Percentiles rank a stretch among this genome's conserved stretches.
Conservation (phyloP, 2,797 vertebrate species). For the Simalia tracyae region DNA sequence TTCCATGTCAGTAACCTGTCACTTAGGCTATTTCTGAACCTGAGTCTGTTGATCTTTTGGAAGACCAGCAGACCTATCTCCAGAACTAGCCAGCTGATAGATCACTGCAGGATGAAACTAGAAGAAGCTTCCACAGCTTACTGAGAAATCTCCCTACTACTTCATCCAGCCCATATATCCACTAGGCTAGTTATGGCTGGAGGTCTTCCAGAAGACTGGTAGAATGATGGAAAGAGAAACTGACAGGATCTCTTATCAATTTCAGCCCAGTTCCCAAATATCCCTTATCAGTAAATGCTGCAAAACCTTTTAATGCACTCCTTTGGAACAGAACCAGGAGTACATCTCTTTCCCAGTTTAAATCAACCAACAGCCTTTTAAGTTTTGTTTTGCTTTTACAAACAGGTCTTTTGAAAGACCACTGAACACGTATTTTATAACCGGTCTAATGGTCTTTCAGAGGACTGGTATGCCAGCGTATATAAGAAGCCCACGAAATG, state of each 20-base stretch:
- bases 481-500: not conserved
- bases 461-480: not conserved
- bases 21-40: not conserved
- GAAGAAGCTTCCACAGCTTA: not conserved
- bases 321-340: not conserved
- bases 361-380: no score
- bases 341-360: not conserved
- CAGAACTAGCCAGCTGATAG: not conserved
- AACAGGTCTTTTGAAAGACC: not conserved
- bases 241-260: not conserved
- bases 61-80: not conserved
- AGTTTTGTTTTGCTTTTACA: not conserved
- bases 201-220: not conserved
- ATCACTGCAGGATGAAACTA: not conserved
- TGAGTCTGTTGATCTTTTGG: not conserved
- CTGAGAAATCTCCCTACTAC: not conserved
- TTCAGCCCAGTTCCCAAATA: not conserved
- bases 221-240: not conserved
- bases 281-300: not conserved
- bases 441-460: not conserved
- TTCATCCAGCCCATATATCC: not conserved
- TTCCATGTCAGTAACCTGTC: not conserved
- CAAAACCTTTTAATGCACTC: not conserved
- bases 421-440: not conserved
- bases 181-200: not conserved